A percentile compares a stretch with the other conserved stretches of the same genome.
Conservation (phyloP, 2,797 vertebrate species). For the Ctenopoma kingsleyae region DNA sequence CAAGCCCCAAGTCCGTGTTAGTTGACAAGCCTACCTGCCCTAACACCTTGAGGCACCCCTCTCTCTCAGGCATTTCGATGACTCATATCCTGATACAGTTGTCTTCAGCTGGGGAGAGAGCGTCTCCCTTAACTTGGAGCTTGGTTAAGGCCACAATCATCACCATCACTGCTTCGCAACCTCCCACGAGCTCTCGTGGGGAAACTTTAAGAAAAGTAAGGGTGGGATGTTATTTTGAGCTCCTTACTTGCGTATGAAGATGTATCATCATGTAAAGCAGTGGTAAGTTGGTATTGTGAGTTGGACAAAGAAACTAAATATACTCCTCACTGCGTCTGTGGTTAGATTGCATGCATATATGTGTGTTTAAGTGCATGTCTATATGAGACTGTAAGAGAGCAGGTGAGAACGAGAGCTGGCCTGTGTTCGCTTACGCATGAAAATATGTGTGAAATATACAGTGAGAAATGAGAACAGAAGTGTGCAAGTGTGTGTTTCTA, state of each 20-base stretch:
- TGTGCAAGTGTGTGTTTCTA: conserved; percentile 9
- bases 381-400: not conserved
- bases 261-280: conserved; percentile 39
- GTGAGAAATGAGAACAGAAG: conserved; percentile 4
- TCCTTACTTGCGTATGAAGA: conserved; percentile 35
- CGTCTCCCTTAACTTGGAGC: conserved; percentile 30
- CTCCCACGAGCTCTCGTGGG: conserved; percentile 31
- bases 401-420: not conserved
- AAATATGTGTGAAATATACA: conserved; percentile 35
- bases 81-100: conserved; percentile 46
- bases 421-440: conserved; percentile 6
- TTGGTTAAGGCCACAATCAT: conserved; percentile 28
- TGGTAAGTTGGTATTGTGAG: conserved; percentile 7
- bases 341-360: not conserved
- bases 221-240: conserved; percentile 51
- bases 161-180: conserved; percentile 27
- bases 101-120: conserved; percentile 36
- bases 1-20: too few species aligned
- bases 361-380: not conserved
- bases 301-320: conserved; percentile 18
- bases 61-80: conserved; percentile 35
- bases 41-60: conserved; percentile 14
- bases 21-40: conserved; percentile 7
- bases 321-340: conserved; percentile 2
- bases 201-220: conserved; percentile 6